Evolutionary conservation across 35 echinoderm and acorn worm genomes (phyloP), one percentile per base, ranked within the genome.

Genomic region (Amphiura filiformis): DNA sequence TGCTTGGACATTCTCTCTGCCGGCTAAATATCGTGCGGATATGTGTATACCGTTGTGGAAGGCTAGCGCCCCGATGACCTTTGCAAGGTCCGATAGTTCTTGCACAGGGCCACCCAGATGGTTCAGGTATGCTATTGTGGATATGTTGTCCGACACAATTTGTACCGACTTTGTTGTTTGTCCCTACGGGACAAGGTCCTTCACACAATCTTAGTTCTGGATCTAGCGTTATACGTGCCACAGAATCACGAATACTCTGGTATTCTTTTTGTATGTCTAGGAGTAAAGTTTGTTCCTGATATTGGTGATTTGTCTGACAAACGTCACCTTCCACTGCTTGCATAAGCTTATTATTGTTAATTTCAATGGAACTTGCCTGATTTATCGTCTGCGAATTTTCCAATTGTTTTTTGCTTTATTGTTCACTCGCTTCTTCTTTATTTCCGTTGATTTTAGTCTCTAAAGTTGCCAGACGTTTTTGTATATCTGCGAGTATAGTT

Each of bases 101-200:
- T n/a, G 23, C 38, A 47, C 37, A 28, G 47, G 39, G 15, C 86
- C 91, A n/a, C 79, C 78, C 80, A 78, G 65, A 76, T 89, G 87
- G 36, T 93, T 88, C 11, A 93, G 28, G 56, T 93, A 89, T 38
- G 86, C 91, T 32, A 86, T 31, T 39, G 86, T 49, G 23, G 77
- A 88, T 17, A 93, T 80, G 38, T 89, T 89, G 86, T 89, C 86
- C 36, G 86, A 81, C 38, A 85, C 31, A 57, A 93, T 89, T 87
- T 85, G 64, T 15, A 93, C 61, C 38, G 83, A 84, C 38, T 89
- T 93, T 22, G 20, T 52, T 52, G 7, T 7, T 20, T 11, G 7
- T 52, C 7, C 44, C 44, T 7, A 11, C 20, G 44, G 44, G 44
- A 52, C 44, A 52, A 11, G 44, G 44, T 20, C 44, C 44, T 52